Evolutionary conservation across 2,888 invertebrate genomes (phyloP).

Genomic region (Drosophila eohydei): DNA sequence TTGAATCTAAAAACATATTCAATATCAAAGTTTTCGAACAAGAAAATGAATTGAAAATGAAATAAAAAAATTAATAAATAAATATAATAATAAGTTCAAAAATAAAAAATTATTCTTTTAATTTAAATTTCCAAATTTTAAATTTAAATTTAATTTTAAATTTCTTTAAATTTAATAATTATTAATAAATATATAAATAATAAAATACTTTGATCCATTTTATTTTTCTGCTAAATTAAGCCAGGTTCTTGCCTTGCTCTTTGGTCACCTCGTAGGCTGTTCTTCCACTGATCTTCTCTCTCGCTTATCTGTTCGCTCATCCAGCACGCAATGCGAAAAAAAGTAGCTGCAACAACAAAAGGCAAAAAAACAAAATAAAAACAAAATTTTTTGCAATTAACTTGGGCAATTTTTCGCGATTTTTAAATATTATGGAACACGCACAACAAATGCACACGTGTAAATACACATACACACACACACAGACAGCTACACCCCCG

Average conservation of each 20-base stretch:
- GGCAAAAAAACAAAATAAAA: conserved; percentile 14
- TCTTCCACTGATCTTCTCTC: not conserved
- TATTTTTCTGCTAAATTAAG: not conserved
- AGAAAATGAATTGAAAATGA: no score
- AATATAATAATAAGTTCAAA: no score
- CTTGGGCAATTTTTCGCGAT: conserved; percentile 68
- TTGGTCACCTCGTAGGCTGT: not conserved
- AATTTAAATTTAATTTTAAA: no score
- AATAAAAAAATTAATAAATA: no score
- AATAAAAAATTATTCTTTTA: no score
- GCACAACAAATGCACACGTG: conserved; percentile 62
- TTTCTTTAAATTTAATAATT: no score
- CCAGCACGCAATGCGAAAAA: conserved; percentile 62
- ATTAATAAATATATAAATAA: no score
- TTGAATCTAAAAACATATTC: no score
- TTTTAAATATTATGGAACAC: conserved; percentile 81
- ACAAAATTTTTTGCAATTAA: conserved; percentile 72
- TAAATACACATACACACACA: conserved; percentile 39
- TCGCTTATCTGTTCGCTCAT: conserved; percentile 61
- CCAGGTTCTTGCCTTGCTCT: not conserved
- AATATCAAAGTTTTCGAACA: no score
- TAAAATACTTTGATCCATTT: no score
- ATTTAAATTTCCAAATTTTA: no score
- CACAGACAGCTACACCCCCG: conserved; percentile 2
- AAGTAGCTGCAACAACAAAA: conserved; percentile 26